Evolutionary conservation across 2,888 invertebrate species (phyloP), one percentile per base, ranked within the genome.

Genomic region (Ochropleura leucogaster): DNA sequence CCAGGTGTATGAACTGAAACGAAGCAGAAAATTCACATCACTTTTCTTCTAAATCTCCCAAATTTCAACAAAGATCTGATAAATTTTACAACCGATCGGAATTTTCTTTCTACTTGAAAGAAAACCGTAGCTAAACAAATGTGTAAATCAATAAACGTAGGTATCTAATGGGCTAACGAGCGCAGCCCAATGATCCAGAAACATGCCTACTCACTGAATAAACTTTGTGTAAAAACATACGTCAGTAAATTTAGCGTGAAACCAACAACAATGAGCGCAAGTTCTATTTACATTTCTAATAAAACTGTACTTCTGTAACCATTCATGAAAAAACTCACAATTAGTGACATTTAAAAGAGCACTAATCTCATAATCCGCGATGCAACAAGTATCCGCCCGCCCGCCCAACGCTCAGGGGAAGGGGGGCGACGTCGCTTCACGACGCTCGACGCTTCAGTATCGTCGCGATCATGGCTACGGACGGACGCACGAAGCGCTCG

Each of bases 401-500:
- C 87, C 86, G 79, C 70, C 70, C 70, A 82, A 88, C 84, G 90
- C 88, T 40, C 16, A 89, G 88, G 87, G 89, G 88, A 87, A 83
- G 82, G 80, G 85, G 79, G 85, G 80, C 80, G 80, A 68, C 68
- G 69, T 73, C 63, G 69, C 46, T 60, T 66, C 74, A 67, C 59
- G 8, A 68, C 42, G 59, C 63, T 70, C 64, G 30, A 68, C 78
- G 80, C 75, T 95, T 95, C 94, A 96, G 96, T 96, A 94, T 87
- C 95, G 94, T 91, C 95, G 95, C 96, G 96, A 96, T 91, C 91
- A 97, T 97, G 97, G 97, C 97, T 86, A 97, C 97, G 94, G 97
- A 97, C 93, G 97, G 97, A 94, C 97, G 97, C 86, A 97, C 97
- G 91, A 98, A 97, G 89, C 97, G 98, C 89, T 98, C 98, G 90